phyloP scores from a whole-genome alignment of 1,140 invertebrate genomes.

The Holotrichia oblita region DNA sequence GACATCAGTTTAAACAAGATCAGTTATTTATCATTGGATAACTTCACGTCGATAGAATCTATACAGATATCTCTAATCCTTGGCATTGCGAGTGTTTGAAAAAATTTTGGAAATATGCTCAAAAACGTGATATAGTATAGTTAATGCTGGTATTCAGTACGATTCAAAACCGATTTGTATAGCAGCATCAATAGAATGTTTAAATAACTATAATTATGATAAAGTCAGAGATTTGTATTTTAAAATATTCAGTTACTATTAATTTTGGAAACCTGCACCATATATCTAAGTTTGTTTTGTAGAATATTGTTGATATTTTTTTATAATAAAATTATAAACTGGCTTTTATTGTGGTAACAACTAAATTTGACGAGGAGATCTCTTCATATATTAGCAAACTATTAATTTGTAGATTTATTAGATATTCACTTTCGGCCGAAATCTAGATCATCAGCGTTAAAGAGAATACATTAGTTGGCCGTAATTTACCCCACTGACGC shows the following conservation, averaged over 20 bases:
- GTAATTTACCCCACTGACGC: no score
- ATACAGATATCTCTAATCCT: background rate
- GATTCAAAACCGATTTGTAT: background rate
- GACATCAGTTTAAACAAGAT: background rate
- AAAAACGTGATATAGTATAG: background rate
- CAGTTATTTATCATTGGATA: background rate
- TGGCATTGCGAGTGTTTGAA: background rate
- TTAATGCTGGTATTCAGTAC: background rate
- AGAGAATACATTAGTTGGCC: no score
- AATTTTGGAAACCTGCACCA: no score
- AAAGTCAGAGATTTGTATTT: background rate
- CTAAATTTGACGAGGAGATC: no score
- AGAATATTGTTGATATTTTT: no score
- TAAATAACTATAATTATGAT: background rate
- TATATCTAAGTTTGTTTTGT: no score
- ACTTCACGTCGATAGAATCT: background rate
- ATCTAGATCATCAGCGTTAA: no score
- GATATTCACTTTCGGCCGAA: no score
- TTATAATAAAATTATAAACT: no score
- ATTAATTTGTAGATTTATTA: no score
- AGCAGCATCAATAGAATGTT: background rate
- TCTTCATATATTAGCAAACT: no score
- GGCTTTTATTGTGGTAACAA: no score
- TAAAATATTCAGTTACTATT: background rate
- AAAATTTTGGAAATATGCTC: background rate